phyloP scores from a whole-genome alignment of 2,113 vertebrate species.

The Chionodraco myersi region DNA sequence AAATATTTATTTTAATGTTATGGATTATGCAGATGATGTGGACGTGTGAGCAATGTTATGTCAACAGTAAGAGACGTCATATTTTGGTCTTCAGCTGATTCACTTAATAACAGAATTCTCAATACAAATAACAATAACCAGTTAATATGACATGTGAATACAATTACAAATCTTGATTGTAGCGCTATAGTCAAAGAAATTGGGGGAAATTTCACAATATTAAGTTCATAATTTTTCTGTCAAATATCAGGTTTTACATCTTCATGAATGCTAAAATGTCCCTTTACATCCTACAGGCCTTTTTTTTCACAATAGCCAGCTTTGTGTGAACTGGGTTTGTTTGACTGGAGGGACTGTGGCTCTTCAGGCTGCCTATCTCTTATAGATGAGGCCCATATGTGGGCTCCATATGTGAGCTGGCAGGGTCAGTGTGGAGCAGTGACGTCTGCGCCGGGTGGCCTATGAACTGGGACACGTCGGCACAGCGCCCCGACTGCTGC shows the following conservation, averaged over 20 bases:
- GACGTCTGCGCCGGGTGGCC: slow-evolving; percentile 65
- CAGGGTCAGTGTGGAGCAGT: slow-evolving; percentile 57
- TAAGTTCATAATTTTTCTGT: not conserved
- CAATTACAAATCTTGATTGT: too few relatives aligned
- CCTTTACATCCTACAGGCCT: slow-evolving; percentile 31
- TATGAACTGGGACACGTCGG: slow-evolving; percentile 68
- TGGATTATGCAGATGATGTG: too few relatives aligned
- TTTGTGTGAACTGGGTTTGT: slow-evolving; percentile 47
- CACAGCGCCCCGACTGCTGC: slow-evolving; percentile 68
- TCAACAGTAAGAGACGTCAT: too few relatives aligned
- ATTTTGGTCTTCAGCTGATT: too few relatives aligned
- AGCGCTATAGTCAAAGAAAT: not conserved
- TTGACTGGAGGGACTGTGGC: slow-evolving; percentile 34
- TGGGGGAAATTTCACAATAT: not conserved
- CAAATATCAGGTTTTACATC: not conserved
- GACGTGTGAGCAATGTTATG: too few relatives aligned
- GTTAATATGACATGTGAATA: too few relatives aligned
- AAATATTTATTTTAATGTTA: too few relatives aligned
- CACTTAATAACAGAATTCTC: too few relatives aligned
- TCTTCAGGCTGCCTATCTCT: slow-evolving; percentile 68
- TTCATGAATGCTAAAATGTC: slow-evolving; percentile 50
- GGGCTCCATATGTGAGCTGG: slow-evolving; percentile 75
- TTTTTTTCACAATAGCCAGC: slow-evolving; percentile 1
- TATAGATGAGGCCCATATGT: slow-evolving; percentile 80
- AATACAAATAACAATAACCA: too few relatives aligned